Evolutionary conservation across 2,888 invertebrate species (phyloP), one percentile per base, ranked within the genome.

Genomic region (Sinhomidia bicolor): DNA sequence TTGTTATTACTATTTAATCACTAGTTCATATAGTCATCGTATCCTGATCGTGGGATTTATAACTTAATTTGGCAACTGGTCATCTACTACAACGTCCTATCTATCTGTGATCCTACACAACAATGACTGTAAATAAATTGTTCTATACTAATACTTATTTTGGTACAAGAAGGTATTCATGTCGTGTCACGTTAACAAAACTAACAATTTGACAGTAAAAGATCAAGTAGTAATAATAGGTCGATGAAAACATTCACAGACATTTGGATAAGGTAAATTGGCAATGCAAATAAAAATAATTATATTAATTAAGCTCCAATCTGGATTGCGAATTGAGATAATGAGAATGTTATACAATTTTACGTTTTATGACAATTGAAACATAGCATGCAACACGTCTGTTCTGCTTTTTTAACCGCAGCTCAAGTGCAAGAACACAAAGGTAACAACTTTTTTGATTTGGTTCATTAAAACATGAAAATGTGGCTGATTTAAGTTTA

Each of bases 81-180:
- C 60, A 20, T 41, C 68, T 36, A 51, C 2, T n/a, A n/a, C n/a
- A n/a, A n/a, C n/a, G n/a, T n/a, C n/a, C n/a, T n/a, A n/a, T n/a
- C n/a, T n/a, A n/a, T n/a, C n/a, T n/a, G n/a, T n/a, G n/a, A n/a
- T n/a, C n/a, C n/a, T n/a, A n/a, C n/a, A n/a, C n/a, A n/a, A n/a
- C n/a, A n/a, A n/a, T n/a, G n/a, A n/a, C n/a, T n/a, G n/a, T n/a
- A n/a, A n/a, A n/a, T n/a, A n/a, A n/a, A n/a, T n/a, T n/a, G n/a
- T n/a, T n/a, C n/a, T n/a, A n/a, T n/a, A n/a, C n/a, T n/a, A n/a
- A n/a, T n/a, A n/a, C n/a, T n/a, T n/a, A n/a, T n/a, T n/a, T 12
- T 74, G 83, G 51, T 60, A 74, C 57, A 41, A 83, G 47, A n/a
- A 74, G 71, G 83, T 83, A 83, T 83, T 83, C 60, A 83, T 83